Conservation (phyloP, 2,888 invertebrate species). For the Choreutis nemorana region DNA sequence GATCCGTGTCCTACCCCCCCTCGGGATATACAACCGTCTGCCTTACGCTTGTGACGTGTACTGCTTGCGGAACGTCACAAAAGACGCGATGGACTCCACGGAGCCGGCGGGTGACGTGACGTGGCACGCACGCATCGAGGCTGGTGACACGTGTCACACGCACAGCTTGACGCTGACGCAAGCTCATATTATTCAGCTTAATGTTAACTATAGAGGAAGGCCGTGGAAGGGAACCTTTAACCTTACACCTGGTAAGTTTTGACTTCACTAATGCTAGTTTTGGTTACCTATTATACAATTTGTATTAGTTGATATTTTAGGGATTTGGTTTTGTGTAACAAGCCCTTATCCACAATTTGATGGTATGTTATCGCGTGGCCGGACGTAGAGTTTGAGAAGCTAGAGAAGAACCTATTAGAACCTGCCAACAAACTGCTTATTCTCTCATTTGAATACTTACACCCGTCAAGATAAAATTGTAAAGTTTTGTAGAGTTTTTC, state of each 20-base stretch:
- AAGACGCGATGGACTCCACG: constrained; percentile 6
- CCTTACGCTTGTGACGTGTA: constrained; percentile 72
- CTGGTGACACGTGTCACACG: constrained; percentile 75
- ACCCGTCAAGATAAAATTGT: no score
- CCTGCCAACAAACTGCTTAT: no score
- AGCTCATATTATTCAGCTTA: constrained; percentile 55
- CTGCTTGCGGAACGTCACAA: constrained; percentile 9
- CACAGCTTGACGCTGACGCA: constrained; percentile 71
- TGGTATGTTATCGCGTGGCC: no score
- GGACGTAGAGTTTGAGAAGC: no score
- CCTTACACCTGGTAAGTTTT: constrained; percentile 62
- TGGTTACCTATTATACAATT: no score
- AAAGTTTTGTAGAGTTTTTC: no score
- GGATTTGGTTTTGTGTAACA: no score
- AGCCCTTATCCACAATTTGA: no score
- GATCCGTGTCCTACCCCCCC: constrained; percentile 75
- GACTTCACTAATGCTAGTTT: no score
- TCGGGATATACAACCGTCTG: constrained; percentile 78
- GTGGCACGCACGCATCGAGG: constrained; percentile 68
- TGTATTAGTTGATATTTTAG: no score
- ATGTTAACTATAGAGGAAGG: constrained; percentile 70
- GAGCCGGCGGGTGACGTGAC: constrained; percentile 6
- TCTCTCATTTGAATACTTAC: no score
- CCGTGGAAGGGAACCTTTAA: constrained; percentile 77
- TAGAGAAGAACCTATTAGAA: no score